Percentiles rank a stretch among this genome's conserved stretches.
These are phyloP conservation scores for Rallus crepitans DNA, from an alignment of 2,797 vertebrate genomes.

Conservation along the genomic window DNA sequence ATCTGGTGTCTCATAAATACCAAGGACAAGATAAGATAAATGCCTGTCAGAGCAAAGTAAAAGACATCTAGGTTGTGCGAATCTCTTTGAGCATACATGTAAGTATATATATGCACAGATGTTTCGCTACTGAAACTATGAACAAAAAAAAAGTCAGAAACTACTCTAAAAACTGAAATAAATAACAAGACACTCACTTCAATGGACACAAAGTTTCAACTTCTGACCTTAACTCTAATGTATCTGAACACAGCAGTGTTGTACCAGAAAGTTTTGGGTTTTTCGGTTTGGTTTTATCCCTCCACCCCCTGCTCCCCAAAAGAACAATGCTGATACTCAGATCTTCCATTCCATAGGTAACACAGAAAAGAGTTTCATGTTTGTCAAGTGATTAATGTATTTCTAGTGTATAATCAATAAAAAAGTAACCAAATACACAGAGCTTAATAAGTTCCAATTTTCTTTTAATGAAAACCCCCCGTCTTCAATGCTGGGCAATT, in stretches of 20 bases:
- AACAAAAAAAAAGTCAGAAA: background rate
- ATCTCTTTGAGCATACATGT: background rate
- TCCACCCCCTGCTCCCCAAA: background rate
- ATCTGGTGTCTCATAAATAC: background rate
- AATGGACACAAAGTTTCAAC: background rate
- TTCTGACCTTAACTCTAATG: background rate
- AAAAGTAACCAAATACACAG: background rate
- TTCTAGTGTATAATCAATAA: background rate
- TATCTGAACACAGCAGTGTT: background rate
- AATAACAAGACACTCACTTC: background rate
- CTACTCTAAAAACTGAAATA: background rate
- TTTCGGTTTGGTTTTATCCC: too few relatives aligned
- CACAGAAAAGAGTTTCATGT: background rate
- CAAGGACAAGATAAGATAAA: background rate
- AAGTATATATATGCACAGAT: background rate
- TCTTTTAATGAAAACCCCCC: background rate
- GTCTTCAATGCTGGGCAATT: background rate
- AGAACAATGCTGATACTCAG: background rate
- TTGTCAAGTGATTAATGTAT: background rate
- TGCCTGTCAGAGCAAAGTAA: background rate
- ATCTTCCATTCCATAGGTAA: background rate
- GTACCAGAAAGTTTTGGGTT: background rate
- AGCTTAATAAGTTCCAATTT: background rate
- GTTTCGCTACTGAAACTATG: background rate
- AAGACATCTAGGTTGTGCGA: background rate